Base-by-base conservation (phyloP, 2,888 invertebrate genomes). In the Clunio marinus region DNA sequence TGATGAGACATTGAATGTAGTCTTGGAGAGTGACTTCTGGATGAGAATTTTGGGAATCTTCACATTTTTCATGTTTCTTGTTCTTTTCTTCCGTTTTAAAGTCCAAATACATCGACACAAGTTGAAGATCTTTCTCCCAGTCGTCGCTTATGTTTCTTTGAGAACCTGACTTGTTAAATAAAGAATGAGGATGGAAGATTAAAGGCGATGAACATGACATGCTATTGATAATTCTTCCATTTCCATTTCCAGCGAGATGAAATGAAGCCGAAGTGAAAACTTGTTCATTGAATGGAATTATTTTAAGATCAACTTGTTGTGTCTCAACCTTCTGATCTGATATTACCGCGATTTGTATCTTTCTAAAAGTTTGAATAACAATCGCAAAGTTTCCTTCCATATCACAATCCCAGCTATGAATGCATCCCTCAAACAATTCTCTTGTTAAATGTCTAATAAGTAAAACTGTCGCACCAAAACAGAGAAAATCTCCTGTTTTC, bases 391-490 rank as follows among this genome's bases (percentile, higher is more conserved):
- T 41, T 25, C 62, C 62, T 24, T 62, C 62, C n/a, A 62, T 37
- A 37, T 62, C 25, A 15, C 24, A 37, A 10, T n/a, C n/a, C 4
- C 24, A 62, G 7, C 37, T 8, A 3, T 62, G 62, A 22, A 62
- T 15, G 25, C 62, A 62, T 24, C 78, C 77, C 1, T 71, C 68
- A 37, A 74, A 76, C 28, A 74, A 74, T 57, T 74, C 72, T 8
- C 74, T 70, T 3, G 76, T 71, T 25, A 77, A 69, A 68, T 76
- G 73, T 0, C 77, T 73, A 73, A 76, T 75, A 0, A 77, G 70
- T 15, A 77, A 70, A 72, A 75, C 74, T 1, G 74, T 72, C 27
- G 77, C 77, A 1, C 76, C 77, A 45, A 77, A 76, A 5, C 75
- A 70, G 0, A 77, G 69, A 15, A 77, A 74, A 1, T 72, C 70